Conservation (phyloP, 2,113 vertebrate species). For the Albula goreensis region DNA sequence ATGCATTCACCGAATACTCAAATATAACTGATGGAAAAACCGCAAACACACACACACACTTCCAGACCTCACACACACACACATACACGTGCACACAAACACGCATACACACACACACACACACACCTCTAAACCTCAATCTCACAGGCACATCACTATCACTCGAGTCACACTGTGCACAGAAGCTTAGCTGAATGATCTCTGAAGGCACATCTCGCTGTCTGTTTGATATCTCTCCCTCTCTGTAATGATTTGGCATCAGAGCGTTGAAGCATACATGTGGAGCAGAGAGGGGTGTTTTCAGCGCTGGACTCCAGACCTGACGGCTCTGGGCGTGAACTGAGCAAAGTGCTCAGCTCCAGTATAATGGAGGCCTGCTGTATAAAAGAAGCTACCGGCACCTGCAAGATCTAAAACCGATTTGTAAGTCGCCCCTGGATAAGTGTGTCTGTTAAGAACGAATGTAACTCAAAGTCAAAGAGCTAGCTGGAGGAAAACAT, state of each 20-base stretch:
- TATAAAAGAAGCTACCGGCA: background rate
- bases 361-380: background rate
- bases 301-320: background rate
- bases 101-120: background rate
- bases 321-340: background rate
- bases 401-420: background rate
- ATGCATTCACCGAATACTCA: background rate
- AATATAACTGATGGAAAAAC: background rate
- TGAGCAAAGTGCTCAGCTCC: background rate
- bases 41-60: background rate
- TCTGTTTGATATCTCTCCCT: background rate
- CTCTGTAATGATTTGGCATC: background rate
- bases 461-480: background rate
- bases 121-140: background rate
- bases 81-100: background rate
- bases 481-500: background rate
- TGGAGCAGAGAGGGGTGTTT: background rate
- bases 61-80: background rate
- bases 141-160: background rate
- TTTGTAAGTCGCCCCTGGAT: background rate
- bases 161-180: background rate
- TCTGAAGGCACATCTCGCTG: background rate
- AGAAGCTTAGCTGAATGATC: background rate
- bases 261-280: background rate
- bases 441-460: background rate